A percentile compares a stretch with the other conserved stretches of the same genome.
These are phyloP conservation scores for Mythimna loreyi DNA, from an alignment of 2,888 invertebrate genomes.

Conservation along the genomic window DNA sequence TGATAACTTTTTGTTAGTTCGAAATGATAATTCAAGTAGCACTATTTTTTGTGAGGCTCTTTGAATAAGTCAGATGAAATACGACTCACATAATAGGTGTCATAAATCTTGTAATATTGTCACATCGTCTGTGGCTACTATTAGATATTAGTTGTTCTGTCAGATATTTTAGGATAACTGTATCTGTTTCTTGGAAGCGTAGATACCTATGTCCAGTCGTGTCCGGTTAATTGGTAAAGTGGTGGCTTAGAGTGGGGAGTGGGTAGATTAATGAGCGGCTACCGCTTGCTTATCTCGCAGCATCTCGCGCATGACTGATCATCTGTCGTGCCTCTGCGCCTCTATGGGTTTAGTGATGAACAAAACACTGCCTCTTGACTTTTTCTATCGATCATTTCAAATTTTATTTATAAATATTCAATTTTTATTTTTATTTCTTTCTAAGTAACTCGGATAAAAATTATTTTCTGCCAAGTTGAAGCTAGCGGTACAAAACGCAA, in stretches of 20 bases:
- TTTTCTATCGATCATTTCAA: conserved; percentile 59
- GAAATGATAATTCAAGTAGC: conserved; percentile 56
- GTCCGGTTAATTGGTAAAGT: conserved; percentile 88
- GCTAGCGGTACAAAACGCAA: conserved; percentile 10
- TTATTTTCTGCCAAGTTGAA: conserved; percentile 8
- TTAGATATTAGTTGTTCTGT: conserved; percentile 61
- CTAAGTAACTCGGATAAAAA: neutral
- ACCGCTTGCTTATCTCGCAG: conserved; percentile 88
- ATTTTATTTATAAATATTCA: conserved; percentile 13
- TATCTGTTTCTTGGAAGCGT: conserved; percentile 79
- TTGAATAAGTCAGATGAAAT: conserved; percentile 53
- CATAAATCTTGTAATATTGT: conserved; percentile 64
- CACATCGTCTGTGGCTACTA: conserved; percentile 49
- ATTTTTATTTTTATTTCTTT: neutral
- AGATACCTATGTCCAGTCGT: conserved; percentile 76
- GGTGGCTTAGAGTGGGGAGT: conserved; percentile 80
- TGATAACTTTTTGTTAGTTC: conserved; percentile 24
- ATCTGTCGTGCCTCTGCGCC: conserved; percentile 90
- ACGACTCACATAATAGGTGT: conserved; percentile 55
- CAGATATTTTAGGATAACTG: conserved; percentile 72
- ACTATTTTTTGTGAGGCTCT: conserved; percentile 45
- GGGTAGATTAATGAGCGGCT: conserved; percentile 90
- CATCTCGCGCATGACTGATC: conserved; percentile 91
- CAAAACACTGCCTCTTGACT: conserved; percentile 47
- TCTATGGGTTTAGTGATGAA: conserved; percentile 79